Conservation (phyloP, 2,113 vertebrate genomes). For the Spea multiplicata region DNA sequence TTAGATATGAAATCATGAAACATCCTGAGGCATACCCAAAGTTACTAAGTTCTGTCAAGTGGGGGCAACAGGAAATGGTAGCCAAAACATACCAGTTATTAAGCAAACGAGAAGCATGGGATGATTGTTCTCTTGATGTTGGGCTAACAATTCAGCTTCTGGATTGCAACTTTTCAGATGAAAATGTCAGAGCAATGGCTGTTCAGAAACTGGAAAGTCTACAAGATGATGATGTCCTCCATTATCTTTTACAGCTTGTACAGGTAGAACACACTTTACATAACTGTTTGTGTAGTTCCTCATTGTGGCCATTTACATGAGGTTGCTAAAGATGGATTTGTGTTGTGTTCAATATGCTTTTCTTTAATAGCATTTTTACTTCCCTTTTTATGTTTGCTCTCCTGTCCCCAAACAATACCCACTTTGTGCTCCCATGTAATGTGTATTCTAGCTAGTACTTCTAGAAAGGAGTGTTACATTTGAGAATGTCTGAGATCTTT, state of each 20-base stretch:
- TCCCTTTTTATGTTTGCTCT: neutral
- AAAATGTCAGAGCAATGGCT: slow-evolving; percentile 89
- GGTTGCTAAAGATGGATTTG: slow-evolving; percentile 12
- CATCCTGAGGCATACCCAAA: slow-evolving; percentile 92
- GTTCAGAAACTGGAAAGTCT: slow-evolving; percentile 92
- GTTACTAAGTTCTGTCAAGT: slow-evolving; percentile 89
- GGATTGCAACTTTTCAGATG: slow-evolving; percentile 94
- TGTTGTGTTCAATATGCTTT: neutral
- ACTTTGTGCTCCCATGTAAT: no score
- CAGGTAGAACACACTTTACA: slow-evolving; percentile 73
- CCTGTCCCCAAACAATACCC: neutral
- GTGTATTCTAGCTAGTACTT: no score
- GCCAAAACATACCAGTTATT: slow-evolving; percentile 83
- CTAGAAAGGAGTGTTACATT: no score
- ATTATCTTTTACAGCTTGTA: slow-evolving; percentile 93
- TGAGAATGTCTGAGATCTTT: no score
- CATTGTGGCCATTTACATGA: slow-evolving; percentile 50
- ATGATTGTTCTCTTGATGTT: slow-evolving; percentile 86
- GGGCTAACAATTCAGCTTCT: slow-evolving; percentile 93
- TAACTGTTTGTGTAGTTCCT: slow-evolving; percentile 29
- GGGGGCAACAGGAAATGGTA: slow-evolving; percentile 92
- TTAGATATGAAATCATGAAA: slow-evolving; percentile 88
- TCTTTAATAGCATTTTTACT: no score
- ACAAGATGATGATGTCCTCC: slow-evolving; percentile 88
- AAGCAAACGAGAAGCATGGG: slow-evolving; percentile 83